phyloP scores from a whole-genome alignment of 2,113 vertebrate species.

The Oncorhynchus gorbuscha region DNA sequence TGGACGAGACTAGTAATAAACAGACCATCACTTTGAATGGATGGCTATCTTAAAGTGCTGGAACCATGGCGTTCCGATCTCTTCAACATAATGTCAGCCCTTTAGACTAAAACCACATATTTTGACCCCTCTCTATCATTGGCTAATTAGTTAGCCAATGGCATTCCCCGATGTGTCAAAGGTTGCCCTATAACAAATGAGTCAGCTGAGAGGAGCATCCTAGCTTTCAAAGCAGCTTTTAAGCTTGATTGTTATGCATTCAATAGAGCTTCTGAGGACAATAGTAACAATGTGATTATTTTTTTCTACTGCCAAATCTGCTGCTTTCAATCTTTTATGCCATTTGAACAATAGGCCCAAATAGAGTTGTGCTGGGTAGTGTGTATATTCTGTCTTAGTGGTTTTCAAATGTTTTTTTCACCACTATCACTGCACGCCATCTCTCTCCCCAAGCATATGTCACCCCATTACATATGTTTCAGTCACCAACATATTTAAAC shows the following conservation, averaged over 20 bases:
- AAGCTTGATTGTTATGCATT: slow-evolving; percentile 72
- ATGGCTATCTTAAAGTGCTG: slow-evolving; percentile 67
- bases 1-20: too few species aligned
- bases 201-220: slow-evolving; percentile 52
- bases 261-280: slow-evolving; percentile 69
- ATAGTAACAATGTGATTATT: slow-evolving; percentile 67
- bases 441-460: too few species aligned
- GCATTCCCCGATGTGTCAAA: slow-evolving; percentile 60
- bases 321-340: slow-evolving; percentile 60
- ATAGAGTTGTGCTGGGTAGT: slow-evolving; percentile 24
- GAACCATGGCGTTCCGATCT: slow-evolving; percentile 31
- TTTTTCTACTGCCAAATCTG: slow-evolving; percentile 61
- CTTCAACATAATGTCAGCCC: neutral
- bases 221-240: slow-evolving; percentile 66
- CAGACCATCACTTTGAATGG: slow-evolving; percentile 57
- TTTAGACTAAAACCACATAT: slow-evolving; percentile 30
- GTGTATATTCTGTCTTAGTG: neutral
- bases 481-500: neutral
- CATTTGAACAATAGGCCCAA: slow-evolving; percentile 46
- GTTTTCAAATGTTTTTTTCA: too few species aligned
- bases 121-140: slow-evolving; percentile 34
- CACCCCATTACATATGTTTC: neutral
- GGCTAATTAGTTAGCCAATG: slow-evolving; percentile 61
- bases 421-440: too few species aligned
- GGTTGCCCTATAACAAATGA: slow-evolving; percentile 71